Conservation (phyloP, 2,113 vertebrate species). For the Theropithecus gelada region DNA sequence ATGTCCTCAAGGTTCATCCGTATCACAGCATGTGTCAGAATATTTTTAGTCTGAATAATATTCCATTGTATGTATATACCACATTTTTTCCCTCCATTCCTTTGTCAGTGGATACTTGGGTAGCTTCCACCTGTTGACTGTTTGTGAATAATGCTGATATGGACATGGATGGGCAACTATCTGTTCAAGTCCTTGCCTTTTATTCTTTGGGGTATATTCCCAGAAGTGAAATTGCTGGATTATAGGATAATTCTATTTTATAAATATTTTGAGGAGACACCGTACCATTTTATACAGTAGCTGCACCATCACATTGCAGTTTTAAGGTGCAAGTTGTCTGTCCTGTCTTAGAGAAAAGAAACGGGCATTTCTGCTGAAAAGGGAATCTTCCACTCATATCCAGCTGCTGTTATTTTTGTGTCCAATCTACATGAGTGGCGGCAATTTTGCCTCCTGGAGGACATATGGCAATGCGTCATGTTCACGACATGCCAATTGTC, state of each 20-base stretch:
- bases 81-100: neutral
- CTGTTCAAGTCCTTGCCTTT: neutral
- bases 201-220: neutral
- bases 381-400: fast-evolving
- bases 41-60: too few species aligned
- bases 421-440: neutral
- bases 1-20: neutral
- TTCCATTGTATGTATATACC: neutral
- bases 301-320: neutral
- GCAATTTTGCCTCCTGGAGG: neutral
- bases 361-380: neutral
- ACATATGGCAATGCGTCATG: neutral
- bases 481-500: too few species aligned
- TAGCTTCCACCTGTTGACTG: neutral
- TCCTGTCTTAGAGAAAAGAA: neutral
- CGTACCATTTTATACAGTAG: neutral
- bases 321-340: neutral
- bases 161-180: neutral
- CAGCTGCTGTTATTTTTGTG: neutral
- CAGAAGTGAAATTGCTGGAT: neutral
- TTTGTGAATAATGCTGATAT: neutral
- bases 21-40: neutral
- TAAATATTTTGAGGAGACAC: neutral
- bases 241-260: neutral
- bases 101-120: fast-evolving